Conservation (phyloP, 2,113 vertebrate species). For the Myrmecobius fasciatus region DNA sequence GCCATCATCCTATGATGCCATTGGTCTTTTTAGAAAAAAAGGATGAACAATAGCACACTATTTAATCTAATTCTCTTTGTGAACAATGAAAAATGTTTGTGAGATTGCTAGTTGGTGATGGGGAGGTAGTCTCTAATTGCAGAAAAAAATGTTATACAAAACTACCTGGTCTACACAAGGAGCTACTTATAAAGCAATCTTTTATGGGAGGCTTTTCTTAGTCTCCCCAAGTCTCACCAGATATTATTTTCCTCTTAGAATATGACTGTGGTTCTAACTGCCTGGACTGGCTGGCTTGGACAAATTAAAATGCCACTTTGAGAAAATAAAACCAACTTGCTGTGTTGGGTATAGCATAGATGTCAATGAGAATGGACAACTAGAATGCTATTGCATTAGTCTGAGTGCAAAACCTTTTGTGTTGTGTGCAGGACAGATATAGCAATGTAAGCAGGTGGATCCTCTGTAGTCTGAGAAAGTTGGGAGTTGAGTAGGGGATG, state of each 20-base stretch:
- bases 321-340: neutral
- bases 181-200: neutral
- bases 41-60: neutral
- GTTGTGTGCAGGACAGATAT: neutral
- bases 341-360: neutral
- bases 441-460: neutral
- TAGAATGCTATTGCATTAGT: neutral
- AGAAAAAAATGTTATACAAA: neutral
- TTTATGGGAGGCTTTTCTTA: neutral
- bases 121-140: neutral
- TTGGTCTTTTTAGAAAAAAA: neutral
- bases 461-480: neutral
- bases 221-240: neutral
- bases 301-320: neutral
- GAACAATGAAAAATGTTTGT: neutral
- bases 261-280: neutral
- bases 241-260: neutral
- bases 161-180: neutral
- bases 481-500: neutral
- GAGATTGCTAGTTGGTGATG: neutral
- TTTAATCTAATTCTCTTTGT: neutral
- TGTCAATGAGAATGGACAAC: too few relatives aligned
- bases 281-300: neutral
- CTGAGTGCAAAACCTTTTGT: neutral
- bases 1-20: neutral